phyloP scores from a whole-genome alignment of 2,888 invertebrate species.

The Eilema griseolum region DNA sequence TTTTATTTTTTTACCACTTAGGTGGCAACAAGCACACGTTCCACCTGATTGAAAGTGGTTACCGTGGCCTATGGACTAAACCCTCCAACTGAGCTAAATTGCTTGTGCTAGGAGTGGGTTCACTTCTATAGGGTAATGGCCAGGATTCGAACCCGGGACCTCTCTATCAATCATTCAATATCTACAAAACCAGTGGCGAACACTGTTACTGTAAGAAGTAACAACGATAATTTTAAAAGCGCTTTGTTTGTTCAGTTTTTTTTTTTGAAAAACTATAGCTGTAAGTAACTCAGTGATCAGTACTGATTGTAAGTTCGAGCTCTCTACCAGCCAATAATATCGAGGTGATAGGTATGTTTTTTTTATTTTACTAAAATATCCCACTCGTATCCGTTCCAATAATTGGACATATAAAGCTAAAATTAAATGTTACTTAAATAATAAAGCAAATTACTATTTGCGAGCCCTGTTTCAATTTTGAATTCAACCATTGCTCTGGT shows the following conservation, averaged over 20 bases:
- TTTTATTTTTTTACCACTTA: no score
- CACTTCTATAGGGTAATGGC: no score
- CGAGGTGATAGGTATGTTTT: background rate
- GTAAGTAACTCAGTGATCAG: background rate
- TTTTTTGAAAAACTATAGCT: background rate
- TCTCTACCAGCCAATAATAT: background rate
- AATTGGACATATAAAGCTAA: no score
- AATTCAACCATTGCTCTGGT: constrained; percentile 40
- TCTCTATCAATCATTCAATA: no score
- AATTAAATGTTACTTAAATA: constrained; percentile 84
- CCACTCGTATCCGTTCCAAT: background rate
- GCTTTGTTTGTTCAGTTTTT: background rate
- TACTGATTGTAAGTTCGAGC: background rate
- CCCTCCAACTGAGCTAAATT: no score
- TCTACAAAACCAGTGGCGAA: no score
- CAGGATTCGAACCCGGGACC: no score
- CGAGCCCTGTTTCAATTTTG: constrained; percentile 60
- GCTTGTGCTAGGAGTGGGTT: no score
- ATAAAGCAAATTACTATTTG: constrained; percentile 72
- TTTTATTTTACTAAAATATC: background rate
- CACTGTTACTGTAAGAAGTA: no score
- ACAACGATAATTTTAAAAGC: background rate
- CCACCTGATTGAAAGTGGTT: no score
- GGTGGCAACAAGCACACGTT: no score
- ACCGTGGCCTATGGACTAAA: no score